phyloP scores from a whole-genome alignment of 1,140 invertebrate genomes.

The Eciton burchellii region DNA sequence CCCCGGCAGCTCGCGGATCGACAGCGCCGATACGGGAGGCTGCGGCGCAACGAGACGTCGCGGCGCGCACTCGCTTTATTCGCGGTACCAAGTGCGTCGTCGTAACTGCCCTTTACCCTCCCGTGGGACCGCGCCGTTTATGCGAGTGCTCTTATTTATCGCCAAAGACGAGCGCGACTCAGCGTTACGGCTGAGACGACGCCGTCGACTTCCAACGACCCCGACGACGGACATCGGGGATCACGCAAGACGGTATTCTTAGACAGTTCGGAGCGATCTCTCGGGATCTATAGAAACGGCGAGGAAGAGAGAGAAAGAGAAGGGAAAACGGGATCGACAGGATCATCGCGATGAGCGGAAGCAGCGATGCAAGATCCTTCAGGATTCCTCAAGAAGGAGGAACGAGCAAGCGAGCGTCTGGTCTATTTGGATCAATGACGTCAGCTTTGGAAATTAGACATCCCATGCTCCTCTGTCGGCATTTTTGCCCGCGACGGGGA shows the following conservation, averaged over 20 bases:
- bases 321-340: constrained; percentile 8
- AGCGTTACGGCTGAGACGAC: constrained; percentile 54
- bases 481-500: constrained; percentile 28
- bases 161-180: constrained; percentile 45
- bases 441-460: constrained; percentile 12
- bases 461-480: constrained; percentile 3
- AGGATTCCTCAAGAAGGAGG: background rate
- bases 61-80: constrained; percentile 69
- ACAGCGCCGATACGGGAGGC: constrained; percentile 48
- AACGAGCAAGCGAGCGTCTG: background rate
- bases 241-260: constrained; percentile 67
- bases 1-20: constrained; percentile 50
- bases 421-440: constrained; percentile 36
- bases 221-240: constrained; percentile 43
- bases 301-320: too few relatives aligned
- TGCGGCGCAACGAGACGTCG: constrained; percentile 22
- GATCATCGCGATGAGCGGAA: background rate
- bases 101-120: constrained; percentile 60
- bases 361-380: background rate
- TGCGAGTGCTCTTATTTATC: constrained; percentile 67
- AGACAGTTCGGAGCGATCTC: constrained; percentile 27
- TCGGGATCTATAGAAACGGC: background rate
- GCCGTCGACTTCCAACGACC: constrained; percentile 60
- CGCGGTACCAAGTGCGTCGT: constrained; percentile 69
- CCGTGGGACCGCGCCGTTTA: constrained; percentile 28